Conservation (phyloP, 37 sponge, comb jelly and placozoan genomes). For the Chondrilla cf. caribensis region DNA sequence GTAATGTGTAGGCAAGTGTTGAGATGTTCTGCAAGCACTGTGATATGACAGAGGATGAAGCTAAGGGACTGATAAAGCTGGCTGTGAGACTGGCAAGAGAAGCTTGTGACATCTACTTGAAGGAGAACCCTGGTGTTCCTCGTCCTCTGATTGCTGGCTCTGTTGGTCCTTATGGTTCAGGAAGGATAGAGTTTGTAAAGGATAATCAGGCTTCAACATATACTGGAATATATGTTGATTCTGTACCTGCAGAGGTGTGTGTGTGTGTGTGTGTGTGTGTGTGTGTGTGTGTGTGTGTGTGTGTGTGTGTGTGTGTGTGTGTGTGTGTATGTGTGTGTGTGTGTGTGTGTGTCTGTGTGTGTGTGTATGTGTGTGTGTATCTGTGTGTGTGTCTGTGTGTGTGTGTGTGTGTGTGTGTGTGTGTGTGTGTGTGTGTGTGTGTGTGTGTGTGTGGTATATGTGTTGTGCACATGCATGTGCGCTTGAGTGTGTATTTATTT, state of each 20-base stretch:
- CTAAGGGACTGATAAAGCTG: conserved; percentile 44
- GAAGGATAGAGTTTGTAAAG: too few relatives aligned
- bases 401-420: too few relatives aligned
- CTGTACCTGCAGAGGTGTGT: conserved; percentile 1
- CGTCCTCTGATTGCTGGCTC: conserved; percentile 83
- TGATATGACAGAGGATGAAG: conserved; percentile 22
- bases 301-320: too few relatives aligned
- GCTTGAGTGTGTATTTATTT: too few relatives aligned
- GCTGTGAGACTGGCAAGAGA: conserved; percentile 69
- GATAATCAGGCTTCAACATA: not conserved
- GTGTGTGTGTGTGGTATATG: too few relatives aligned
- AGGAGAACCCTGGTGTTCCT: conserved; percentile 1
- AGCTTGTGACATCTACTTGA: conserved; percentile 44
- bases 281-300: conserved; percentile 25
- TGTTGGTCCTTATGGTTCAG: conserved; percentile 78
- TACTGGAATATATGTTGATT: not conserved
- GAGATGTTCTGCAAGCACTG: conserved; percentile 53
- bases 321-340: too few relatives aligned
- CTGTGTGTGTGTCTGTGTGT: too few relatives aligned
- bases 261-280: conserved; percentile 28
- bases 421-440: too few relatives aligned
- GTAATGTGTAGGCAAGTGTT: conserved; percentile 74
- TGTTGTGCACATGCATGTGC: too few relatives aligned
- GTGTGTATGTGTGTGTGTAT: too few relatives aligned
- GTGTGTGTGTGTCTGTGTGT: too few relatives aligned